Evolutionary conservation across 2,888 invertebrate genomes (phyloP), one percentile per base, ranked within the genome.

Genomic region (Torymus auratus): DNA sequence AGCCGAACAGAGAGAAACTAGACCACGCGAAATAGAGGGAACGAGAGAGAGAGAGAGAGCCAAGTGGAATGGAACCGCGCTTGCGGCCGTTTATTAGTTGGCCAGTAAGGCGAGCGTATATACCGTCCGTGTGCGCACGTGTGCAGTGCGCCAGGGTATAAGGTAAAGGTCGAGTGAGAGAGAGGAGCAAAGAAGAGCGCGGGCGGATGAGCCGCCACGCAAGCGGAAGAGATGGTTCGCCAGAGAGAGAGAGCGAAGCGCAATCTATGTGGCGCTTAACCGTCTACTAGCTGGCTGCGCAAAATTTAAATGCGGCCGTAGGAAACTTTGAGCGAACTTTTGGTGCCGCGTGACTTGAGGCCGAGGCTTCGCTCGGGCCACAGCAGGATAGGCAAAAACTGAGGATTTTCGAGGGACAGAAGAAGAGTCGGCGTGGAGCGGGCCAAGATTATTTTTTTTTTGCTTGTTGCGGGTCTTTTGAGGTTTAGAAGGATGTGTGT

Each of bases 21-120:
- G 65, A 81, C 15, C 41, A 78, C n/a, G 75, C 64, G 70, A 71
- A 78, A 69, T 80, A 83, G 77, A 17, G 28, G 55, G 28, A 41
- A 7, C 41, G 7, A 41, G 41, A 5, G 41, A 41, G 41, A 4
- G 41, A 7, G 41, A 41, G 41, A 41, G 58, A 69, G 64, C 60
- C 23, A 77, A 80, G 80, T 72, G 78, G 68, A 81, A 69, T 75
- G 83, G 76, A 78, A 84, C 81, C 83, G 81, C 69, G 84, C 76
- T 72, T 52, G 78, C 67, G 77, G 83, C 79, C 82, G 85, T 86
- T 85, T 87, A 86, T 88, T 86, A 87, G 85, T 86, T 84, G 85
- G 85, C 84, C 84, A 80, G 86, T 83, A 84, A 85, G 84, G 50
- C 84, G 41, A 41, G 41, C 41, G 7, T 28, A 28, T 28, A 28